Evolutionary conservation across 1,140 invertebrate genomes (phyloP), one percentile per base, ranked within the genome.

Genomic region (Brachionus paranguensis): DNA sequence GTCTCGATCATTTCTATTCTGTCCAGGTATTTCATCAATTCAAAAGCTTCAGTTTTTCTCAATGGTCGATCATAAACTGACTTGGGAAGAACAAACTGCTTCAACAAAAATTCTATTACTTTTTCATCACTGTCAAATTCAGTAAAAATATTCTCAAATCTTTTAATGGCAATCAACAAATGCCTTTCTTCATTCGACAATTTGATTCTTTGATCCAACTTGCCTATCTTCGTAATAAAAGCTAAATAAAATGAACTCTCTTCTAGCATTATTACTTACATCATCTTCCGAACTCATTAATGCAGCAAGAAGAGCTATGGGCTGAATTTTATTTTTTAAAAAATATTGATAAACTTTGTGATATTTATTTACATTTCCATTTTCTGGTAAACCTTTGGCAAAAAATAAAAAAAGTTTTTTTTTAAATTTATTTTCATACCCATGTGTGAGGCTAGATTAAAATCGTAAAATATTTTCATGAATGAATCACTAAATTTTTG

Each of bases 141-240:
- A 43, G 65, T 24, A 14, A 81, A 24, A 14, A 68, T 45, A 45
- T 81, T 68, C 27, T 60, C 53, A 68, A n/a, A 81, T 64, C 43
- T 41, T 64, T 68, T 68, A 7, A 81, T 60, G 1, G 53, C 50
- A 45, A 43, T 12, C 14, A 81, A 33, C 37, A 64, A 43, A 37
- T 64, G n/a, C 53, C 64, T 81, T 81, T 81, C 78, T 14, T 60
- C 78, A 64, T 81, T 81, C 5, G 78, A 81, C 50, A 81, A 47
- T 27, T 41, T 24, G 12, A 81, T 81, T 11, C 78, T 24, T 81
- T 81, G 10, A 64, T 81, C 53, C n/a, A 81, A 29, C 4, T 41
- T 64, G 4, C 17, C 24, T 20, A 81, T 81, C 78, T 81, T 33
- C 3, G 27, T 6, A 24, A 79, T 4, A 43, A 41, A 11, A 17